Evolutionary conservation across 2,888 invertebrate genomes (phyloP), one percentile per base, ranked within the genome.

Genomic region (Myopa testacea): DNA sequence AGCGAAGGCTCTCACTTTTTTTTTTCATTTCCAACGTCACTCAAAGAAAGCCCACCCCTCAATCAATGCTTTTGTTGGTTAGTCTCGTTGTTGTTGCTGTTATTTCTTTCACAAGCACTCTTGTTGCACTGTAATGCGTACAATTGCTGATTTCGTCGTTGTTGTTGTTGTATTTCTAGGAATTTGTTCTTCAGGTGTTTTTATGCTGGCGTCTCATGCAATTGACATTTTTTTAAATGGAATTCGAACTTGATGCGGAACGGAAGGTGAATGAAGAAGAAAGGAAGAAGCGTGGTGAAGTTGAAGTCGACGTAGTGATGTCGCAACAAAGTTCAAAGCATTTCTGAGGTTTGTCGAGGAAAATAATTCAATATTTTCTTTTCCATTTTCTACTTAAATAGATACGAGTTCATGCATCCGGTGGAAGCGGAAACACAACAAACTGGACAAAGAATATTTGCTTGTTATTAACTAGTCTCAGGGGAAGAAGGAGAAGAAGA

Each of bases 371-470:
- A 38, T 38, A 8, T 45, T 10, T 10, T 38, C 37, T 70, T 55
- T 5, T 55, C 1, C 26, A 52, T 34, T 70, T 26, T 70, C 37
- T 26, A 55, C 52, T 34, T 70, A 52, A 52, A 70, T 50, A 6
- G 70, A 37, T 65, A 38, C 65, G 65, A 4, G 10, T 12, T 12
- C 14, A 50, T 14, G 50, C 70, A 50, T 45, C 50, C 45, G 52
- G 26, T 50, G 26, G 10, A 34, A 70, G 37, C 70, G 70, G 70
- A 70, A 70, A 34, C 34, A 26, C 37, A 14, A 37, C 50, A 16
- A 34, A 55, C 50, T 55, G 52, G 52, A 70, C 70, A 70, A 37
- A 52, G 70, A 52, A 26, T 26, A 70, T 16, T 19, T n/a, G 50
- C 52, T 55, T 52, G n/a, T 52, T 70, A 12, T 38, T 12, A 38